Base-by-base conservation (phyloP, 2,888 invertebrate species). In the Dromius quadrimaculatus region DNA sequence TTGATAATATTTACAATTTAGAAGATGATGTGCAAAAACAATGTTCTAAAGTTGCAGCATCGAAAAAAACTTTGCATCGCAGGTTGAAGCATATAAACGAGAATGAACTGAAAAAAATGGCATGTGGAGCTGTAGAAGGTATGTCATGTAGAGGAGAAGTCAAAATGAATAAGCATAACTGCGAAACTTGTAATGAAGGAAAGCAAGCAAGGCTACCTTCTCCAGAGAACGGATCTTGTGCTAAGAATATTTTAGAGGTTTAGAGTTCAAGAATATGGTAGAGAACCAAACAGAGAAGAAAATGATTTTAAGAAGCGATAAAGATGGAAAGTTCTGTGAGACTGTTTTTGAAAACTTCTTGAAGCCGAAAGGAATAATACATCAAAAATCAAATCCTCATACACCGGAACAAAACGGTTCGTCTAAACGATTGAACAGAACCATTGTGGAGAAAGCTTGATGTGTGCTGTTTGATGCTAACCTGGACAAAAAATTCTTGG, bases 181-280 rank as follows among this genome's bases (percentile, higher is more conserved):
- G 74, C 59, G 20, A 19, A 38, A 17, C 41, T 19, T 75, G 77
- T 57, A 71, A 71, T 72, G 76, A 78, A 34, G 78, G 75, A 0
- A 79, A 78, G 68, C 76, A 78, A 41, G 23, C 72, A n/a, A 72
- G 76, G 19, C 71, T 78, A 5, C 75, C 76, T 2, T 79, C 78
- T 65, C 19, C 63, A 32, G 69, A 73, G 32, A 64, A 45, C 17
- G 71, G 71, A 1, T 71, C 71, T 5, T 75, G 75, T 71, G 76
- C 75, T 13, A 74, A 13, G 23, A 59, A 62, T 74, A 72, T 59
- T 69, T 72, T 78, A 11, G 74, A 76, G 38, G 17, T 77, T 74
- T 72, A 17, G 73, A 74, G 1, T 75, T 71, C 22, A 76, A 54
- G 36, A 11, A 15, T 1, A 6, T 47, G 8, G 71, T 73, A 3